Percentiles rank a stretch among this genome's conserved stretches.
Evolutionary conservation across 2,888 invertebrate species (phyloP).

Genomic region (Lacanobia oleracea): DNA sequence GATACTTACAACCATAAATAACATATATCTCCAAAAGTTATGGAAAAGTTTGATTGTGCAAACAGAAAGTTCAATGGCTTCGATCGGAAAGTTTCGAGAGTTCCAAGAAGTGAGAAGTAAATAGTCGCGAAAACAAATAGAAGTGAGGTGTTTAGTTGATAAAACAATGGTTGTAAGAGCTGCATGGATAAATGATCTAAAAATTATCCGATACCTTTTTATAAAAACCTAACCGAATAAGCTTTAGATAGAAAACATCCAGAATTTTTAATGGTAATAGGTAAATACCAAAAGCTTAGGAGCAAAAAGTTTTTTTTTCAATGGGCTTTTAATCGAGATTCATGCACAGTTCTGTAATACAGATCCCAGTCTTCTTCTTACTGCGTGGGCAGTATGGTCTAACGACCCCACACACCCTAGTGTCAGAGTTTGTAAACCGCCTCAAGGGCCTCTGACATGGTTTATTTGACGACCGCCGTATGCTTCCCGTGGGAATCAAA

Average conservation of each 20-base stretch:
- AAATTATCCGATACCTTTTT: not conserved
- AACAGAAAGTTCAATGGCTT: constrained; percentile 42
- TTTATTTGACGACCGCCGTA: no score
- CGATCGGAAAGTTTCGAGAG: constrained; percentile 31
- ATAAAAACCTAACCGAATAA: not conserved
- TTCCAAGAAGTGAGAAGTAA: constrained; percentile 17
- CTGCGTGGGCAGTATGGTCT: no score
- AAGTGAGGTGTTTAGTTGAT: constrained; percentile 10
- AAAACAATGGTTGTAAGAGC: not conserved
- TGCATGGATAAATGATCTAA: not conserved
- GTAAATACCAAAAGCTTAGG: no score
- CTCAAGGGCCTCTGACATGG: no score
- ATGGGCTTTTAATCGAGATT: no score
- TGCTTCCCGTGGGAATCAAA: no score
- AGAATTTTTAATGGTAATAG: no score
- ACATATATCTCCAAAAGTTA: constrained; percentile 36
- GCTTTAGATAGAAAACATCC: not conserved
- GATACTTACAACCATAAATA: constrained; percentile 25
- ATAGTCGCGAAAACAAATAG: constrained; percentile 23
- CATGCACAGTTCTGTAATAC: no score
- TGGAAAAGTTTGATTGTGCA: constrained; percentile 19
- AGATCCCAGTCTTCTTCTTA: no score
- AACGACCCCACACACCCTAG: no score
- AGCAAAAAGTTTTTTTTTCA: no score
- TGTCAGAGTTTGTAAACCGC: no score